phyloP scores from a whole-genome alignment of 2,888 invertebrate genomes.

The Pyrrhosoma nymphula region DNA sequence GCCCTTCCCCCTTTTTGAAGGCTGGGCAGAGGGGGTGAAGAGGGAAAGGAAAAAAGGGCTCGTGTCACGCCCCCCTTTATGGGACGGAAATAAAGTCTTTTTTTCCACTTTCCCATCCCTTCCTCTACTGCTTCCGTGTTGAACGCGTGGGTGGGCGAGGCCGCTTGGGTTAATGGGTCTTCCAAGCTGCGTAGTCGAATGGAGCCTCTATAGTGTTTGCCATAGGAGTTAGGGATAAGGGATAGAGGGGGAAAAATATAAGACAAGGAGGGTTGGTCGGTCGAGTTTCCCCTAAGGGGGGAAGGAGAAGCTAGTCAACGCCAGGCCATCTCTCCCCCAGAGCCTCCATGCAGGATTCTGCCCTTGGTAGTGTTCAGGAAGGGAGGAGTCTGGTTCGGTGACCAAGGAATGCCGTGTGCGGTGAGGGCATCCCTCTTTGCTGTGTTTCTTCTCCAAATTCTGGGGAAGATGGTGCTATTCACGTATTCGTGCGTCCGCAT shows the following conservation, averaged over 20 bases:
- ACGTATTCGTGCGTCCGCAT: no score
- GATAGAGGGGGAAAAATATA: background rate
- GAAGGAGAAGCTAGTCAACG: background rate
- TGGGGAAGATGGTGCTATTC: no score
- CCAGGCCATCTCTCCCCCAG: background rate
- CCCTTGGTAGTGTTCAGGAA: no score
- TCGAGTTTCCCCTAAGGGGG: background rate
- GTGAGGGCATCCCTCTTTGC: no score
- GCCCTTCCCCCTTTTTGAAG: background rate
- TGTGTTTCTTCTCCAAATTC: no score
- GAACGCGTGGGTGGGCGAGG: slow-evolving; percentile 18
- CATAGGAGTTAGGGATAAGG: background rate
- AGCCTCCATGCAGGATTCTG: background rate
- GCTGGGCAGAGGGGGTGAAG: no score
- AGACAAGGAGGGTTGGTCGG: slow-evolving; percentile 8
- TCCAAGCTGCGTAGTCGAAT: background rate
- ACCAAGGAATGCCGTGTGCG: no score
- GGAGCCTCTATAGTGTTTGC: background rate
- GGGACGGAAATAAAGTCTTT: slow-evolving; percentile 18
- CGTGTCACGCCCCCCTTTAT: slow-evolving; percentile 11
- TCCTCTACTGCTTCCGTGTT: background rate
- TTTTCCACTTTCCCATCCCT: background rate
- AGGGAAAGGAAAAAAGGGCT: background rate
- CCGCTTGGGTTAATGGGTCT: background rate
- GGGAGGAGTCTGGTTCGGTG: no score